Base-by-base conservation (phyloP, 2,797 vertebrate genomes). In the Mormyrus proboscirostris region DNA sequence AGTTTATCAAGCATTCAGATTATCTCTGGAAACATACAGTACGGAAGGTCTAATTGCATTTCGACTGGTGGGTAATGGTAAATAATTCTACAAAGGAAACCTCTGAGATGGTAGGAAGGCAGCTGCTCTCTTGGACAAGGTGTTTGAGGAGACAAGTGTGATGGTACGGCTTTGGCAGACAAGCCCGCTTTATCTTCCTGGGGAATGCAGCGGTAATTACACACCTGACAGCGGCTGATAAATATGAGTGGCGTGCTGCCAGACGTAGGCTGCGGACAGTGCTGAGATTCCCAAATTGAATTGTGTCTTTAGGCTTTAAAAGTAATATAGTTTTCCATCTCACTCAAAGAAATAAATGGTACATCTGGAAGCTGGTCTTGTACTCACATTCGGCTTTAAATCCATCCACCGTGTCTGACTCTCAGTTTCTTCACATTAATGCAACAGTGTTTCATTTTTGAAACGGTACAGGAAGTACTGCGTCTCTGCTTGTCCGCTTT, bases 181-280 rank as follows among this genome's bases (percentile, higher is more conserved):
- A 9, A 53, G 87, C 47, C 83, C 49, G 89, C 89, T 91, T 92
- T 90, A 91, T 91, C 89, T 89, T 88, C 33, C 47, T 19, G 19
- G 44, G 57, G 90, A 88, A 90, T 87, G 90, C 47, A 47, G 76
- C 38, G 85, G 90, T 91, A 92, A 91, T 91, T 38, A 53, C 91
- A 92, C 89, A 91, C 91, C 92, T 92, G 92, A 92, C 88, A 90
- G 89, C 9, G 57, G 88, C 92, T 91, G 92, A 93, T 89, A 92
- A 90, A 92, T 90, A 90, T 91, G 89, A 89, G 90, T 94, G 92
- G 90, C 91, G 19, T 51, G 84, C 91, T 59, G 88, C 90, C 89
- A 51, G 25, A 22, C 49, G 83, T 19, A 8, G 16, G n/a, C 88
- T 38, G 16, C 87, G 82, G 62, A 84, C 82, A 55, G 49, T 59